A percentile compares a stretch with the other conserved stretches of the same genome.
phyloP scores from a whole-genome alignment of 1,140 invertebrate genomes.

The Tetraneura akinire region DNA sequence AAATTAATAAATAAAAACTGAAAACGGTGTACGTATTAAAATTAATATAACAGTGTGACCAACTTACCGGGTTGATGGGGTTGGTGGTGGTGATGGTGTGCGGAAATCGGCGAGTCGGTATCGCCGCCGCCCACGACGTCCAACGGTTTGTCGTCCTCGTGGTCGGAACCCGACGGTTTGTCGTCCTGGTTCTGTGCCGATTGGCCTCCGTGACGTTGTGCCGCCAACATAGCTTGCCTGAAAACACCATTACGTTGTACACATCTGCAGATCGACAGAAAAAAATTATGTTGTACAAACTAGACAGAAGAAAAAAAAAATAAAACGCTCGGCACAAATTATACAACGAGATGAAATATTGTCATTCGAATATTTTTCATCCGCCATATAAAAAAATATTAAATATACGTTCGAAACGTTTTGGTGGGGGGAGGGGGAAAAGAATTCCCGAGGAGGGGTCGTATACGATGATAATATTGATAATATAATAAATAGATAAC shows the following conservation, averaged over 20 bases:
- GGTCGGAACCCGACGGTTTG: constrained; percentile 58
- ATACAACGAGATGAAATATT: neutral
- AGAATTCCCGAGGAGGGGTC: too few relatives aligned
- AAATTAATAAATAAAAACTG: too few relatives aligned
- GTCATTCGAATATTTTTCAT: too few relatives aligned
- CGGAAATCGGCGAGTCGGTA: constrained; percentile 66
- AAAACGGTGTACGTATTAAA: too few relatives aligned
- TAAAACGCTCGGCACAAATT: neutral
- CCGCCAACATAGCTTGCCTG: constrained; percentile 84
- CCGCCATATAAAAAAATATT: too few relatives aligned
- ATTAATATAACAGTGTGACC: too few relatives aligned
- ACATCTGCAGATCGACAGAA: constrained; percentile 30
- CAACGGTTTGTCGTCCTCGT: constrained; percentile 79
- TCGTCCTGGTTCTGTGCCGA: constrained; percentile 59
- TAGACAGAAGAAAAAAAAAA: too few relatives aligned
- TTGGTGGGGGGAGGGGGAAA: too few relatives aligned
- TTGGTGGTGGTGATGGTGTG: constrained; percentile 58
- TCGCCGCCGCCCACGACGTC: constrained; percentile 80
- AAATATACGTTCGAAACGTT: too few relatives aligned
- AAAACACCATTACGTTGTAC: constrained; percentile 58
- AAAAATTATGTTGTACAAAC: constrained; percentile 3
- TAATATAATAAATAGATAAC: too few relatives aligned
- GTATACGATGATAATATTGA: too few relatives aligned
- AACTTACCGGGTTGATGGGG: constrained; percentile 54
- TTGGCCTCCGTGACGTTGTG: constrained; percentile 60